Evolutionary conservation across 2,797 vertebrate genomes (phyloP).

Genomic region (Melanotaenia maccullochi): DNA sequence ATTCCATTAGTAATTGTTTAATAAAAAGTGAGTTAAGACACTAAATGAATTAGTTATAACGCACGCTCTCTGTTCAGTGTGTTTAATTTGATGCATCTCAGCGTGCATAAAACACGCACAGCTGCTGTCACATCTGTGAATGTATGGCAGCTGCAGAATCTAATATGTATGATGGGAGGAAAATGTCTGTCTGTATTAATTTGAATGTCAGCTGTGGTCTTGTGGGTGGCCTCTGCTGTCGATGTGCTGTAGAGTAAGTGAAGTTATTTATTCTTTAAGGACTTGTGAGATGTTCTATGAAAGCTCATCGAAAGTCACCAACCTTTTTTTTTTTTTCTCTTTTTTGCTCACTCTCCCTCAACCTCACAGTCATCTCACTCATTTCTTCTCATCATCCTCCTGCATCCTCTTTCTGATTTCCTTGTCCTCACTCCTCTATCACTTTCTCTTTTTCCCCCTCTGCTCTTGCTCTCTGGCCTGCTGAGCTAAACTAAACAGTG

Average conservation of each 20-base stretch:
- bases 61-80: conserved; percentile 31
- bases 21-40: conserved; percentile 35
- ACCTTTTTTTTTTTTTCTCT: conserved; percentile 30
- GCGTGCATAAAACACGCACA: conserved; percentile 52
- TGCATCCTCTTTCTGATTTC: conserved; percentile 15
- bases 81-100: conserved; percentile 47
- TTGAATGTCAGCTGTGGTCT: conserved; percentile 64
- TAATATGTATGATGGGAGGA: conserved; percentile 63
- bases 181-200: conserved; percentile 58
- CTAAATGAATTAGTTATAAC: conserved; percentile 52
- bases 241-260: background rate
- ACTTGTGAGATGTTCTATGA: conserved; percentile 54
- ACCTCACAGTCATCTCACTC: conserved; percentile 23
- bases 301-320: conserved; percentile 55
- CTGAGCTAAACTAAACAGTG: conserved; percentile 42
- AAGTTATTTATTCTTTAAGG: conserved; percentile 4
- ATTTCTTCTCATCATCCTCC: conserved; percentile 24
- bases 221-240: conserved; percentile 35
- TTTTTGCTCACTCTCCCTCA: conserved; percentile 28
- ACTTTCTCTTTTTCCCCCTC: conserved; percentile 1
- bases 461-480: background rate
- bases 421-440: conserved; percentile 18
- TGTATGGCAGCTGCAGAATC: conserved; percentile 64
- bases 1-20: conserved; percentile 40
- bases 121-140: conserved; percentile 71